Evolutionary conservation across 2,888 invertebrate genomes (phyloP), one percentile per base, ranked within the genome.

Genomic region (Ormyrus thymus): DNA sequence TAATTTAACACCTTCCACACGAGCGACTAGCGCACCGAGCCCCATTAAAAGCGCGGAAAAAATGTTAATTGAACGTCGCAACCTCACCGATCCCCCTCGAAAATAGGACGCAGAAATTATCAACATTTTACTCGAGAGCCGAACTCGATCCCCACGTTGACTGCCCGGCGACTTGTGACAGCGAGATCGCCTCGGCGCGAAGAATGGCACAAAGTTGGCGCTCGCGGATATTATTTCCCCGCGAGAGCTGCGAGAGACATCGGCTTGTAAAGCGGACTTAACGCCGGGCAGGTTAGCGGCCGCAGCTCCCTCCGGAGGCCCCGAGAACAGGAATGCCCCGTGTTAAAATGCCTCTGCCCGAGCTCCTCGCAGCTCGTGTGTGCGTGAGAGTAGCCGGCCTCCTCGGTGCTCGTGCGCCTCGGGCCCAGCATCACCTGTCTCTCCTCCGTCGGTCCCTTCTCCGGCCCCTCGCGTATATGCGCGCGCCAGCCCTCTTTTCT

Each of bases 351-450:
- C 88, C 86, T 87, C 82, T 83, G 84, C 85, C 83, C 79, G 81
- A 50, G 15, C 29, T 29, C 29, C 29, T 29, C 29, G 4, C 73
- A 76, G 53, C 58, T 48, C 58, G 62, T 70, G 73, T 73, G 81
- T 69, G 71, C 65, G 66, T 66, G 70, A 62, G 76, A 79, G 69
- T 72, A 73, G 45, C 45, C 10, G 71, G n/a, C n/a, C 29, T 56
- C 53, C 56, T 45, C 46, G 71, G 51, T 45, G 56, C 46, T 55
- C 50, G 48, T 50, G 53, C 46, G 70, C 86, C 86, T 84, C 85
- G 83, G 87, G 88, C 86, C 85, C 86, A 84, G 85, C 88, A 89
- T 89, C 89, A 89, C 89, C 89, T 89, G 89, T 89, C 89, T 88
- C 86, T 83, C 85, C 85, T 84, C 85, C 84, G 83, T 83, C 83